Evolutionary conservation across 2,888 invertebrate genomes (phyloP), one percentile per base, ranked within the genome.

Genomic region (Tetrapedia diversipes): DNA sequence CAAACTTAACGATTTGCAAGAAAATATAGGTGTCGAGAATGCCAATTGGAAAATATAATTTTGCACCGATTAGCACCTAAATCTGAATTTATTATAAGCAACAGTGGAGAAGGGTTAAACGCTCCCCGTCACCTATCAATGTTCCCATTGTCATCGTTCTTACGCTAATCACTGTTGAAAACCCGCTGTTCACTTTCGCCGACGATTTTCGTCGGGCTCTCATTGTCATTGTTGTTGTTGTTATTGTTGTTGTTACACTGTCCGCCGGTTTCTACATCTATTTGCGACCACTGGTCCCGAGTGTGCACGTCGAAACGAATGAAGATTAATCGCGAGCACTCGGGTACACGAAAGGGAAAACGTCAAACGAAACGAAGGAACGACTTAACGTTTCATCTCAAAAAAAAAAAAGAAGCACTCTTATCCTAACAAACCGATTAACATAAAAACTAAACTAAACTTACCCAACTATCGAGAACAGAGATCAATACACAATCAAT

Each of bases 151-250:
- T 71, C 74, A 72, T 84, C 67, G 53, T 72, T 57, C 60, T 54
- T 53, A 41, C 59, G 53, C 53, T 65, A 29, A 43, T 71, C 68
- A 75, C 74, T 68, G 78, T 84, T 82, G 75, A 80, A n/a, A 67
- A 70, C 47, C 71, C 67, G 77, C 80, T 82, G 76, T 84, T 60
- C 70, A 80, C 53, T 68, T 68, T 60, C 22, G 53, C 68, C 77
- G 78, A 60, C 61, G 53, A 59, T 27, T 56, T 47, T 70, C 61
- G 80, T 70, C 74, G 73, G 60, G 73, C 72, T 68, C 59, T 74
- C 79, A 82, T 81, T 68, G 56, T 84, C 74, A 74, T 78, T 77
- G 80, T 84, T 80, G 76, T 84, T 84, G 84, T 80, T 82, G 81
- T 81, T 83, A 76, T 77, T 81, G 82, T 81, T 83, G 81, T 83